Evolutionary conservation across 2,797 vertebrate genomes (phyloP).

Genomic region (Catamblyrhynchus diadema): DNA sequence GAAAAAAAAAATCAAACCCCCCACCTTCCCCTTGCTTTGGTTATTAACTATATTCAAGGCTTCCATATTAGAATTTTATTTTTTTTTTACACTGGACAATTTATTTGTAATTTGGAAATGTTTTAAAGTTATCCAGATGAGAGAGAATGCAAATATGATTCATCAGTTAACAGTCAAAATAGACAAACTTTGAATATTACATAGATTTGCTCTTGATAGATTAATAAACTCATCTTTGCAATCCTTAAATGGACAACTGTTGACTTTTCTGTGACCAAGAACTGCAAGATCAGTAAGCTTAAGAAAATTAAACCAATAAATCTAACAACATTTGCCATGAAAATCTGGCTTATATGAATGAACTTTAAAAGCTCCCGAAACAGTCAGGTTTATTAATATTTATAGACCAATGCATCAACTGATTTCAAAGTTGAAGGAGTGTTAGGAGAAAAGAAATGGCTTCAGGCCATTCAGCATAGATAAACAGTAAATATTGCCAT

Average conservation of each 20-base stretch:
- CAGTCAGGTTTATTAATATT: constrained; percentile 38
- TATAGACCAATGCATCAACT: constrained; percentile 20
- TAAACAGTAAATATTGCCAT: constrained; percentile 36
- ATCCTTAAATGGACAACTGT: neutral
- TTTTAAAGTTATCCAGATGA: constrained; percentile 27
- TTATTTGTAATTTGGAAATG: constrained; percentile 46
- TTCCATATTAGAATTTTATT: neutral
- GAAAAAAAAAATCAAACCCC: neutral
- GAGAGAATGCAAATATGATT: neutral
- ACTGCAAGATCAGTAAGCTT: neutral
- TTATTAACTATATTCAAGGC: constrained; percentile 65
- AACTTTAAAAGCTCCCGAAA: constrained; percentile 24
- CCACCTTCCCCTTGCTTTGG: constrained; percentile 70
- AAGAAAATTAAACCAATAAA: neutral
- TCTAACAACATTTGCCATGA: neutral
- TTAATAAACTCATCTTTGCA: constrained; percentile 11
- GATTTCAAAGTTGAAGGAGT: constrained; percentile 48
- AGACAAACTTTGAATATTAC: constrained; percentile 12
- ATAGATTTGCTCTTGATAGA: constrained; percentile 14
- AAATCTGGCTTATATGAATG: constrained; percentile 38
- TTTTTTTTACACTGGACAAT: neutral
- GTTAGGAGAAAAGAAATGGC: constrained; percentile 27
- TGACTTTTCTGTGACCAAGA: neutral
- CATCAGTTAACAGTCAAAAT: constrained; percentile 12
- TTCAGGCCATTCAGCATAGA: constrained; percentile 40